Evolutionary conservation across 2,888 invertebrate genomes (phyloP).

Genomic region (Eulithis prunata): DNA sequence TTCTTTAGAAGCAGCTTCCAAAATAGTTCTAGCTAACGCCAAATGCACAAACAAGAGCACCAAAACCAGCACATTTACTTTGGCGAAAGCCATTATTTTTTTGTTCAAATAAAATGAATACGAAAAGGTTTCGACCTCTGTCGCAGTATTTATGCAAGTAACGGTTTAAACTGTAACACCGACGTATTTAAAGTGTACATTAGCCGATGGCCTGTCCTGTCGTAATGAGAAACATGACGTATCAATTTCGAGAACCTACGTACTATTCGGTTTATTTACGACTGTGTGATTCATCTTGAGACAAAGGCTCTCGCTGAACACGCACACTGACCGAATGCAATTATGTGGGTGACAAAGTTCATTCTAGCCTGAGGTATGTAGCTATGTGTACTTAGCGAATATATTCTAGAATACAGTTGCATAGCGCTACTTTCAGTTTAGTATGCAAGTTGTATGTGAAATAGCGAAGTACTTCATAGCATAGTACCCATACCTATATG

Average conservation of each 20-base stretch:
- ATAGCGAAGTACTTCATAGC: too few relatives aligned
- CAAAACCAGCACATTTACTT: conserved; percentile 24
- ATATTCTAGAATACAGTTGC: background rate
- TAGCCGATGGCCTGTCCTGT: conserved; percentile 20
- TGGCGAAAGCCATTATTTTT: conserved; percentile 20
- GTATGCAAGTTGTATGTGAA: too few relatives aligned
- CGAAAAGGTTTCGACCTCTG: conserved; percentile 9
- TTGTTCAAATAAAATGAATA: background rate
- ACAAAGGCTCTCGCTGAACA: conserved; percentile 15
- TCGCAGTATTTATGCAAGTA: conserved; percentile 24
- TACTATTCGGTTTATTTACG: conserved; percentile 8
- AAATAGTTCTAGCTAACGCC: conserved; percentile 22
- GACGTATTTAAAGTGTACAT: conserved; percentile 10
- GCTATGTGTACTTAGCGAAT: too few relatives aligned
- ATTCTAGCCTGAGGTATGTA: background rate
- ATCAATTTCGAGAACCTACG: conserved; percentile 31
- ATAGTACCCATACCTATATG: too few relatives aligned
- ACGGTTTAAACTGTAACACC: conserved; percentile 16
- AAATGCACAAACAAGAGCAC: conserved; percentile 23
- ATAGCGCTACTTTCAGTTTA: too few relatives aligned
- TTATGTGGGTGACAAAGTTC: conserved; percentile 1
- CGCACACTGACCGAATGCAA: conserved; percentile 1
- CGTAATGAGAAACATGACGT: conserved; percentile 34
- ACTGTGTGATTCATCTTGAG: conserved; percentile 34
- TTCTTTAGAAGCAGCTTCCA: conserved; percentile 10